Percentiles rank a stretch among this genome's conserved stretches.
Evolutionary conservation across 1,140 invertebrate species (phyloP).

Genomic region (Carposina sasakii): DNA sequence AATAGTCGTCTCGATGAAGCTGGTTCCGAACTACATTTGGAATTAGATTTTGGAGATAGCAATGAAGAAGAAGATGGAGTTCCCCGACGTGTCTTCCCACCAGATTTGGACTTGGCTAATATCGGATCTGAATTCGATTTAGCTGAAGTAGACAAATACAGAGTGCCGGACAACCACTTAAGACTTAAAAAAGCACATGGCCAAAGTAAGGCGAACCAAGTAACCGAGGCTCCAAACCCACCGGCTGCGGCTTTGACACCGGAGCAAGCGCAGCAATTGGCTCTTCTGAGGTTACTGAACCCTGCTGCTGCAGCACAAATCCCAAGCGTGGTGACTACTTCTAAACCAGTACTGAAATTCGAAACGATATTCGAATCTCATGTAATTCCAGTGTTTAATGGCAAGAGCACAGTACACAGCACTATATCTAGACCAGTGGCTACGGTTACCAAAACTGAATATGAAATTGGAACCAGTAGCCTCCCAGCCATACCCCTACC

Average conservation of each 20-base stretch:
- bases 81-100: constrained; percentile 75
- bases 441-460: constrained; percentile 84
- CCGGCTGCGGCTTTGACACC: constrained; percentile 74
- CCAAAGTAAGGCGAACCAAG: constrained; percentile 66
- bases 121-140: constrained; percentile 80
- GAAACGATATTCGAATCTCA: constrained; percentile 88
- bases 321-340: constrained; percentile 82
- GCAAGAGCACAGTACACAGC: constrained; percentile 81
- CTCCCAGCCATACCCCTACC: constrained; percentile 73
- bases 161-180: constrained; percentile 69
- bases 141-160: constrained; percentile 78
- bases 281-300: constrained; percentile 80
- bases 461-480: constrained; percentile 82
- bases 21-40: constrained; percentile 88
- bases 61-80: constrained; percentile 81
- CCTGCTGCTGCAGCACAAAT: constrained; percentile 76
- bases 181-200: constrained; percentile 75
- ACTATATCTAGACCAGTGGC: constrained; percentile 84
- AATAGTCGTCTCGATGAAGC: constrained; percentile 89
- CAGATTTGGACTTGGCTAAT: constrained; percentile 77
- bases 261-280: constrained; percentile 84
- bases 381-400: constrained; percentile 83
- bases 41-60: constrained; percentile 88
- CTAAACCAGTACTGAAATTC: constrained; percentile 81
- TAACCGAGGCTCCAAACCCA: constrained; percentile 61